These are phyloP conservation scores for Sphaerophoria taeniata DNA, from an alignment of 2,888 invertebrate species.

Conservation along the genomic window DNA sequence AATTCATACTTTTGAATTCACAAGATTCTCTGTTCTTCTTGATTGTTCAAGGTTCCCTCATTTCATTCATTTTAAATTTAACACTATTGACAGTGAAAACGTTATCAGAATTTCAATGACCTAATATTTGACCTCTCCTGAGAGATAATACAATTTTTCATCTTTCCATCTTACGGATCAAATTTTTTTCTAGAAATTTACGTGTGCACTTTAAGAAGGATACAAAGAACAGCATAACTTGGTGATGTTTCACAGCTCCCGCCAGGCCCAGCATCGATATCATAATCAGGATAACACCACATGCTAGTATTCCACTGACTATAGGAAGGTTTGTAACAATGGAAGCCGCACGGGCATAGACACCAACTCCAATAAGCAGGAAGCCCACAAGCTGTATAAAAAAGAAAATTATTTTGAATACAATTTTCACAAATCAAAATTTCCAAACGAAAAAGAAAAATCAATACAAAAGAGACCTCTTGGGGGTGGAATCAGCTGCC, in stretches of 20 bases:
- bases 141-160: too few relatives aligned
- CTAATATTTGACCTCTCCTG: background rate
- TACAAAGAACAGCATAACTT: conserved; percentile 98
- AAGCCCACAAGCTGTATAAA: conserved; percentile 92
- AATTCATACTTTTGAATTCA: too few relatives aligned
- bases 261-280: conserved; percentile 94
- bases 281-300: conserved; percentile 95
- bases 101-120: conserved; percentile 8
- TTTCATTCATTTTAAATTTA: too few relatives aligned
- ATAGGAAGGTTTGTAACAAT: conserved; percentile 94
- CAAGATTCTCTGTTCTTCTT: too few relatives aligned
- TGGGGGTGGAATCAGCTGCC: background rate
- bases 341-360: conserved; percentile 93
- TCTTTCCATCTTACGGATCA: background rate
- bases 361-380: conserved; percentile 96
- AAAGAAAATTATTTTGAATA: conserved; percentile 22
- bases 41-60: too few relatives aligned
- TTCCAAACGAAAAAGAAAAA: conserved; percentile 61
- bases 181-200: background rate
- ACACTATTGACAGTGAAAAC: background rate
- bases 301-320: conserved; percentile 96
- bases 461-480: conserved; percentile 61
- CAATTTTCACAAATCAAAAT: background rate
- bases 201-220: conserved; percentile 86
- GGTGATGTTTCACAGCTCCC: conserved; percentile 97